phyloP scores from a whole-genome alignment of 2,797 vertebrate genomes.

The Lithobates pipiens region DNA sequence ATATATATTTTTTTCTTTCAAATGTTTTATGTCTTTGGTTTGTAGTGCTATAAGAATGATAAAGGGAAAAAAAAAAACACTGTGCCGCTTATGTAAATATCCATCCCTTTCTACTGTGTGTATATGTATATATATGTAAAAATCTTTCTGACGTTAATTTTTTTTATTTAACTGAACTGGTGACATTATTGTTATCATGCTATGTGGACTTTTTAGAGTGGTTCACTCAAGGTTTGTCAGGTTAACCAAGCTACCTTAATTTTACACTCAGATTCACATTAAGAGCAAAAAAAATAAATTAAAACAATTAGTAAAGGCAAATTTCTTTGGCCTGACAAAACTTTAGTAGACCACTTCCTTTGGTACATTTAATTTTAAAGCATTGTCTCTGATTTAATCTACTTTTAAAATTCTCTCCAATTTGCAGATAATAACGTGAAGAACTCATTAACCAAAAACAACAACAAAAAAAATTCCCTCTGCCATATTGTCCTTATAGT shows the following conservation, averaged over 20 bases:
- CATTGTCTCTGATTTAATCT: not conserved
- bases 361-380: not conserved
- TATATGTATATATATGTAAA: not conserved
- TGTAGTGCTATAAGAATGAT: slow-evolving; percentile 25
- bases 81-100: slow-evolving; percentile 44
- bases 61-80: slow-evolving; percentile 13
- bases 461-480: no score
- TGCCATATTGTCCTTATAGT: not conserved
- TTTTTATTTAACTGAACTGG: not conserved
- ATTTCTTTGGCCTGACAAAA: not conserved
- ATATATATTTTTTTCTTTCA: slow-evolving; percentile 13
- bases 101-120: slow-evolving; percentile 10
- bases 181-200: not conserved
- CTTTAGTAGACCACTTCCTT: not conserved
- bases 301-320: no score
- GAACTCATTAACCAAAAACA: not conserved
- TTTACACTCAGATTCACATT: not conserved
- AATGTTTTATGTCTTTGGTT: slow-evolving; percentile 23
- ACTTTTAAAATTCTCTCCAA: not conserved
- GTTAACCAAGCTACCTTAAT: not conserved
- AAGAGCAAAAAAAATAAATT: not conserved
- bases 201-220: not conserved
- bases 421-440: not conserved
- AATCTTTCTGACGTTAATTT: not conserved
- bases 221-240: not conserved